Evolutionary conservation across 2,797 vertebrate species (phyloP).

Genomic region (Rhinogobio ventralis): DNA sequence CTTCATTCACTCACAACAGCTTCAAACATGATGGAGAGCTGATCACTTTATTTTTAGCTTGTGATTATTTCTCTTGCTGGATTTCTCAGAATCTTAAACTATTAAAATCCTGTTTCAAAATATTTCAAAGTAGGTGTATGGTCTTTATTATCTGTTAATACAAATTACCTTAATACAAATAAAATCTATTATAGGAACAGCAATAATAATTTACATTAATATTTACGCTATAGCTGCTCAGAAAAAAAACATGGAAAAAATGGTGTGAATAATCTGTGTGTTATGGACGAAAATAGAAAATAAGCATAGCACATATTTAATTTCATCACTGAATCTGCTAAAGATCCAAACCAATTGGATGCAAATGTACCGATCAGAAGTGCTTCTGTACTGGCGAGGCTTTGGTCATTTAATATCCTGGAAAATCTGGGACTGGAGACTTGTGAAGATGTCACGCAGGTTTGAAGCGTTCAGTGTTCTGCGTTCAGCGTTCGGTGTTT

Average conservation of each 20-base stretch:
- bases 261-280: background rate
- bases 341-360: constrained; percentile 69
- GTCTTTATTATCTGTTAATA: background rate
- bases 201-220: background rate
- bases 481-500: too few species aligned
- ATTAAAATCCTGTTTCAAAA: background rate
- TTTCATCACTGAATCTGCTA: constrained; percentile 66
- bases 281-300: constrained; percentile 10
- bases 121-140: background rate
- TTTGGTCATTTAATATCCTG: constrained; percentile 79
- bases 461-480: background rate
- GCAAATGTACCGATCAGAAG: constrained; percentile 73
- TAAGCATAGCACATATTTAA: constrained; percentile 48
- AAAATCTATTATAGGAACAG: background rate
- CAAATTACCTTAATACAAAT: background rate
- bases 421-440: constrained; percentile 74
- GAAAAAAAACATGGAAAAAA: background rate
- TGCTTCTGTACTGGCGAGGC: constrained; percentile 71
- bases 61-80: constrained; percentile 9
- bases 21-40: constrained; percentile 4
- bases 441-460: constrained; percentile 61
- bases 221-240: background rate
- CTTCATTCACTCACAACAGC: constrained; percentile 5
- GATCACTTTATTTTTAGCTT: constrained; percentile 31
- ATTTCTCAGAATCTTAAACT: background rate